phyloP scores from a whole-genome alignment of 2,888 invertebrate genomes.

The Epirrhoe tristata region DNA sequence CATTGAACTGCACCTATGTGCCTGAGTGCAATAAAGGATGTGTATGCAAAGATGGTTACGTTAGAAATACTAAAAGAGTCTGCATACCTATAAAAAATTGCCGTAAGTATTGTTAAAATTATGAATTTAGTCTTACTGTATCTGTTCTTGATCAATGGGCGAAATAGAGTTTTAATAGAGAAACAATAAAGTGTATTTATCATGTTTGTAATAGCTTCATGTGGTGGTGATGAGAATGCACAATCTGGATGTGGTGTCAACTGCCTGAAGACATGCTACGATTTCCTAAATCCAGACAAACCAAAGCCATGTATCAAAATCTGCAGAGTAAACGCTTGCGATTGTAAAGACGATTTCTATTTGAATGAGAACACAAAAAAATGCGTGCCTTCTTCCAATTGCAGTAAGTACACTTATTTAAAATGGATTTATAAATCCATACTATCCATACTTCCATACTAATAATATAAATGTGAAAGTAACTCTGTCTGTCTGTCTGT shows the following conservation, averaged over 20 bases:
- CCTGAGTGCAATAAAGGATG: conserved; percentile 42
- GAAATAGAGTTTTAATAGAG: too few species aligned
- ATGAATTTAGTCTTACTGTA: too few species aligned
- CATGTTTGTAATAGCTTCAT: conserved; percentile 39
- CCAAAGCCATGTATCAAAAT: conserved; percentile 10
- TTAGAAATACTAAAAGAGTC: conserved; percentile 40
- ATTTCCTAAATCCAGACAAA: background rate
- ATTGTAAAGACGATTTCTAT: conserved; percentile 41
- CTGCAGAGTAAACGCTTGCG: conserved; percentile 38
- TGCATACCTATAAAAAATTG: conserved; percentile 51
- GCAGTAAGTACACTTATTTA: conserved; percentile 44
- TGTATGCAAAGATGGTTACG: conserved; percentile 46
- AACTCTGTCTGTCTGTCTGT: too few species aligned
- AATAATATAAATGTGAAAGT: too few species aligned
- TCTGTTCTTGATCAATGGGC: too few species aligned
- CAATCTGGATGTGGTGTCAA: background rate
- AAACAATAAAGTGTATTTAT: too few species aligned
- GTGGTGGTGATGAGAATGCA: conserved; percentile 16
- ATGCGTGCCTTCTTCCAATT: conserved; percentile 39
- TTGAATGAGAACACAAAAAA: conserved; percentile 32
- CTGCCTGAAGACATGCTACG: background rate
- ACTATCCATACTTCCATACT: too few species aligned
- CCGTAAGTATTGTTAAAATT: conserved; percentile 44
- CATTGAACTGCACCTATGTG: conserved; percentile 39
- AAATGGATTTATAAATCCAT: too few species aligned